phyloP scores from a whole-genome alignment of 2,113 vertebrate genomes.

The Ornithorhynchus anatinus region DNA sequence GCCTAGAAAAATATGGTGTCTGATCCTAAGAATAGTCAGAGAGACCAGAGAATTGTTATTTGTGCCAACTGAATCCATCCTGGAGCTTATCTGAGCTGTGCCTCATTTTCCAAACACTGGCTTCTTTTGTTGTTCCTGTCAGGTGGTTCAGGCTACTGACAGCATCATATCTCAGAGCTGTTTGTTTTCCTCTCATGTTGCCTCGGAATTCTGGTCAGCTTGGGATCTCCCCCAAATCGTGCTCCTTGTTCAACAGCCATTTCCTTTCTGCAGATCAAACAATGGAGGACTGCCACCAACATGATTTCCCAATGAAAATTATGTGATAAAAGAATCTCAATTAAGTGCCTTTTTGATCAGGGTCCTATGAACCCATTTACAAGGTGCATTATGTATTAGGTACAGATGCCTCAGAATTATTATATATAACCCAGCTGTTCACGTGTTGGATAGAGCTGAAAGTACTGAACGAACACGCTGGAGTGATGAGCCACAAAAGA shows the following conservation, averaged over 20 bases:
- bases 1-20: not conserved
- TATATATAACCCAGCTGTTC: not conserved
- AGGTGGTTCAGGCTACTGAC: too few relatives aligned
- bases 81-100: not conserved
- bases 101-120: not conserved
- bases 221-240: not conserved
- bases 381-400: not conserved
- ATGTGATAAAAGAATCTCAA: not conserved
- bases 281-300: not conserved
- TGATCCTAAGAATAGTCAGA: not conserved
- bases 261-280: not conserved
- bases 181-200: not conserved
- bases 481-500: not conserved
- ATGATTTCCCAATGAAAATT: not conserved
- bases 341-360: not conserved
- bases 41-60: not conserved
- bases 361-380: not conserved
- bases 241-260: not conserved
- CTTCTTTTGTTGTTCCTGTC: not conserved
- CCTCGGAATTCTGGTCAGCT: not conserved
- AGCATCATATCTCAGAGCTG: not conserved
- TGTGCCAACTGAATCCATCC: not conserved
- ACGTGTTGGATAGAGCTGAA: not conserved
- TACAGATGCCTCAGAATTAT: not conserved
- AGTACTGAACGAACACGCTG: not conserved